Conservation (phyloP, 2,797 vertebrate genomes). For the Pseudochromis fuscus region DNA sequence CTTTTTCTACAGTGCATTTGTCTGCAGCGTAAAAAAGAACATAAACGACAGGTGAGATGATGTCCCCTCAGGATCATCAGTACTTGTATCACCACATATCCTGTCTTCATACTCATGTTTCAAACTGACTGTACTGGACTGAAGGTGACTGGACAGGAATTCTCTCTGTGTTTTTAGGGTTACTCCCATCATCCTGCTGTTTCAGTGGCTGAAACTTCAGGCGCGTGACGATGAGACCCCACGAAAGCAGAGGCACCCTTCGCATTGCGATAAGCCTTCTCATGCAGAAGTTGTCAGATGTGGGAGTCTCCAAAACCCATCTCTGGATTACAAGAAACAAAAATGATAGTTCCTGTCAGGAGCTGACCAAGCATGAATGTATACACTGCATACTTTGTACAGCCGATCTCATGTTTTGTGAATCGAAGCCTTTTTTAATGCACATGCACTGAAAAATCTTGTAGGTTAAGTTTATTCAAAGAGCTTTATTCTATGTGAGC, state of each 20-base stretch:
- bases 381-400: slow-evolving; percentile 8
- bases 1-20: slow-evolving; percentile 62
- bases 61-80: background rate
- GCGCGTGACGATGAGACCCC: background rate
- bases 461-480: background rate
- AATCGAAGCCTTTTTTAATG: background rate
- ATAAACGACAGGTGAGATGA: slow-evolving; percentile 67
- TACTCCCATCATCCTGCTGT: slow-evolving; percentile 29
- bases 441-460: background rate
- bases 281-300: background rate
- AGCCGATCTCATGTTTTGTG: background rate
- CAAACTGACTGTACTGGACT: too few species aligned
- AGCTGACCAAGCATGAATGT: background rate
- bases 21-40: slow-evolving; percentile 67
- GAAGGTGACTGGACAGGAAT: background rate
- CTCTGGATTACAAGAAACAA: background rate
- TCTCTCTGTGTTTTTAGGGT: slow-evolving; percentile 57
- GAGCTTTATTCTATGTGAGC: background rate
- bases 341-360: background rate
- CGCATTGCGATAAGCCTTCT: background rate
- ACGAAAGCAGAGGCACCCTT: background rate
- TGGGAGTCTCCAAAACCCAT: background rate
- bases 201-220: slow-evolving; percentile 47
- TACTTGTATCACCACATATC: background rate
- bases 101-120: background rate